These are phyloP conservation scores for Lerista edwardsae DNA, from an alignment of 2,797 vertebrate genomes.

Conservation along the genomic window DNA sequence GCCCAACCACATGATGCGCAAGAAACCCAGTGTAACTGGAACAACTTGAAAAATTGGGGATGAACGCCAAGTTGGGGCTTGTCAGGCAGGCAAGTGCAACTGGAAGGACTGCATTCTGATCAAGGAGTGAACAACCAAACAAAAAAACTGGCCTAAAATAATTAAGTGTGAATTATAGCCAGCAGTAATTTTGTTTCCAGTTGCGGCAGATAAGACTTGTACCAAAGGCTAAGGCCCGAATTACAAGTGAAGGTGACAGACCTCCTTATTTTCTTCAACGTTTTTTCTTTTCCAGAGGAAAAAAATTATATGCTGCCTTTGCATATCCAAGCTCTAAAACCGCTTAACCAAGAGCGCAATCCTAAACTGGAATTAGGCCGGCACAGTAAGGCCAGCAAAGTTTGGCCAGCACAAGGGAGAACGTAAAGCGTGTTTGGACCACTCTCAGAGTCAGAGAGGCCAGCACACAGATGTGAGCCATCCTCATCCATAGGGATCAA, in stretches of 20 bases:
- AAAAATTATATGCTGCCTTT: no score
- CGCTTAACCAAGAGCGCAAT: no score
- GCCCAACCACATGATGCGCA: background rate
- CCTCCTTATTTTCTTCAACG: background rate
- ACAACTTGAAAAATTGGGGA: background rate
- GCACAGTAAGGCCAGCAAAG: no score
- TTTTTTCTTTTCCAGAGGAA: background rate
- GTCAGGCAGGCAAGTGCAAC: background rate
- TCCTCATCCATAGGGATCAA: no score
- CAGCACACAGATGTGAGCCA: no score
- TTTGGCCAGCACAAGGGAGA: no score
- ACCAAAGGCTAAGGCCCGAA: background rate
- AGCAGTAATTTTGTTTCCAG: background rate
- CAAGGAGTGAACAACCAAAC: background rate
- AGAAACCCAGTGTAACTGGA: background rate
- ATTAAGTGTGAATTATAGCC: background rate
- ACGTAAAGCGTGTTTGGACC: no score
- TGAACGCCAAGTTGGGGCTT: constrained; percentile 13
- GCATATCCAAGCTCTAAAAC: no score
- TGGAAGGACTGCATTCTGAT: constrained; percentile 18
- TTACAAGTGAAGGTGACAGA: background rate
- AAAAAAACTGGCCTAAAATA: constrained; percentile 1
- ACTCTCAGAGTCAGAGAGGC: no score
- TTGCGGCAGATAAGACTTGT: background rate
- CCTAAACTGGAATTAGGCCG: no score